Percentiles rank a stretch among this genome's conserved stretches.
These are phyloP conservation scores for Benitochromis conjunctus DNA, from an alignment of 2,113 vertebrate species.

Conservation along the genomic window DNA sequence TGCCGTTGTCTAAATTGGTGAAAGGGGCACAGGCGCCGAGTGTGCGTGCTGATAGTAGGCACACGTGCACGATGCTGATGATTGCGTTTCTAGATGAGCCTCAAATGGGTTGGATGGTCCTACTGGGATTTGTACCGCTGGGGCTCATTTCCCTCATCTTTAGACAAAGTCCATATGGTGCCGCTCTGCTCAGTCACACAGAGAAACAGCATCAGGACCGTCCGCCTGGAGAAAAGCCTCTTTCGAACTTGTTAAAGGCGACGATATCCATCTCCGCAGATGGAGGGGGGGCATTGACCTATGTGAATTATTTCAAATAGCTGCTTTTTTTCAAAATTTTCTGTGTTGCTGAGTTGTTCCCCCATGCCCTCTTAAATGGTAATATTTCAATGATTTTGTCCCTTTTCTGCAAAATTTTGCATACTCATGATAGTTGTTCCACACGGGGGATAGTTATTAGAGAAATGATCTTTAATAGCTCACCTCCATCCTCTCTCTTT, in stretches of 20 bases:
- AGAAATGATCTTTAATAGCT: not conserved
- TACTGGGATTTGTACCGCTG: conserved; percentile 49
- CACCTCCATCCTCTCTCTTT: not conserved
- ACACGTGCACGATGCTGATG: conserved; percentile 40
- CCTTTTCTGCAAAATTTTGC: not conserved
- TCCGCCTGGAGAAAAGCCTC: not conserved
- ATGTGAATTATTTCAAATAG: not conserved
- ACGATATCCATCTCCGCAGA: not conserved
- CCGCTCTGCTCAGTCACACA: conserved; percentile 39
- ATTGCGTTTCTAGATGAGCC: conserved; percentile 26
- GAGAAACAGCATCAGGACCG: conserved; percentile 23
- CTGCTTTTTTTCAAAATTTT: not conserved
- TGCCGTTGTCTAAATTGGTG: not conserved
- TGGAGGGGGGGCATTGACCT: not conserved
- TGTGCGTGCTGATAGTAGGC: not conserved
- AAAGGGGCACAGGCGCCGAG: not conserved
- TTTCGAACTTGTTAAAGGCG: conserved; percentile 26
- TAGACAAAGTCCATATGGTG: conserved; percentile 60
- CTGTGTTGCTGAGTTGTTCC: not conserved
- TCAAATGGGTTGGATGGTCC: conserved; percentile 41
- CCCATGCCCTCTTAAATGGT: not conserved
- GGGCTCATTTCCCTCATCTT: conserved; percentile 58
- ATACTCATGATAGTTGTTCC: not conserved
- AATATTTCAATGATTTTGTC: not conserved
- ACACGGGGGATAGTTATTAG: not conserved